These are phyloP conservation scores for Parnassius smintheus DNA, from an alignment of 2,888 invertebrate species.

Conservation along the genomic window DNA sequence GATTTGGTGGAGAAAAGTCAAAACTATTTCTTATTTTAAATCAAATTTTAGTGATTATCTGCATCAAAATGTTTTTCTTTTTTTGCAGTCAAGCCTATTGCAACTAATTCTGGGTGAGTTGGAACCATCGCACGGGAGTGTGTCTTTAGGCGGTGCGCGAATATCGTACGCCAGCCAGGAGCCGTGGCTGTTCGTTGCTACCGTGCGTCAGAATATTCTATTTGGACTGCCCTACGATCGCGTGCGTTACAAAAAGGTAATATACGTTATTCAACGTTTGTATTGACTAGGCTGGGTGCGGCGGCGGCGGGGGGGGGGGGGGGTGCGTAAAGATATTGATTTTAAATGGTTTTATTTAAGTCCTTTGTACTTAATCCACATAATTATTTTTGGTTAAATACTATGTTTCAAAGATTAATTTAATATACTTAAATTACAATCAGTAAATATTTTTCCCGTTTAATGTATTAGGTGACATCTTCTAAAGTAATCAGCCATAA, in stretches of 20 bases:
- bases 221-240: constrained; percentile 85
- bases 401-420: too few species aligned
- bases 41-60: too few species aligned
- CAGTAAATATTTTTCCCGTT: too few species aligned
- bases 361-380: background rate
- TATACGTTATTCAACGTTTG: too few species aligned
- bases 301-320: too few species aligned
- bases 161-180: constrained; percentile 89
- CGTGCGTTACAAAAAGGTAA: constrained; percentile 71
- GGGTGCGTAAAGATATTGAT: background rate
- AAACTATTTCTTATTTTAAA: too few species aligned
- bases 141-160: constrained; percentile 81
- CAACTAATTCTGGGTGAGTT: constrained; percentile 88
- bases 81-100: constrained; percentile 81
- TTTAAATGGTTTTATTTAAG: background rate
- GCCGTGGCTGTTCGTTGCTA: constrained; percentile 88
- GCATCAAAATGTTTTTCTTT: background rate
- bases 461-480: too few species aligned
- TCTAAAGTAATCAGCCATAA: too few species aligned
- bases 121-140: constrained; percentile 79
- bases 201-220: constrained; percentile 88
- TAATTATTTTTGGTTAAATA: too few species aligned
- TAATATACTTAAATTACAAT: too few species aligned
- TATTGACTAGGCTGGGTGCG: background rate
- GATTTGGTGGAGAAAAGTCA: too few species aligned